phyloP scores from a whole-genome alignment of 2,113 vertebrate genomes.

The Semicossyphus pulcher region DNA sequence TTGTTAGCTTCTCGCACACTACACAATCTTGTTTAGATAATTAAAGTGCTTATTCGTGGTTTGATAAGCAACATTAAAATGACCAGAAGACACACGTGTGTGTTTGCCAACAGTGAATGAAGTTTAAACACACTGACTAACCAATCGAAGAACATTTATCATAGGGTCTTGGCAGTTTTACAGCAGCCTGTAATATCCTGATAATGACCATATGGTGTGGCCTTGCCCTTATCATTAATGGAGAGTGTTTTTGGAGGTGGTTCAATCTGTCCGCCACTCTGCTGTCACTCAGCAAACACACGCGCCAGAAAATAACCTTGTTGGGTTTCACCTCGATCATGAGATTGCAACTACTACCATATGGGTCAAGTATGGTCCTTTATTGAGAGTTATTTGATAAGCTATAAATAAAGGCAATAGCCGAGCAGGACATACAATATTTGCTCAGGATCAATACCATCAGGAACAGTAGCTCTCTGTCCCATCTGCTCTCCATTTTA shows the following conservation, averaged over 20 bases:
- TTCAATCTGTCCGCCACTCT: conserved; percentile 43
- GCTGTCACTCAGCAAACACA: conserved; percentile 41
- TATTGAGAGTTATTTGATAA: conserved; percentile 55
- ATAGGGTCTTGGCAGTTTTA: conserved; percentile 51
- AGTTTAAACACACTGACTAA: conserved; percentile 60
- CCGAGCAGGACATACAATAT: conserved; percentile 32
- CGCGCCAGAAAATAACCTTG: conserved; percentile 17
- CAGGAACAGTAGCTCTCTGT: conserved; percentile 9
- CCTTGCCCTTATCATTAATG: conserved; percentile 52
- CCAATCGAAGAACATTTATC: conserved; percentile 63
- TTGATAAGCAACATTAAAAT: conserved; percentile 37
- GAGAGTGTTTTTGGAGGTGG: conserved; percentile 55
- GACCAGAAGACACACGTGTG: conserved; percentile 21
- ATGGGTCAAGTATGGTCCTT: conserved; percentile 41
- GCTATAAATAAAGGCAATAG: conserved; percentile 10
- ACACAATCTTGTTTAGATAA: conserved; percentile 49
- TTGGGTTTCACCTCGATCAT: conserved; percentile 14
- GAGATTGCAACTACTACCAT: conserved; percentile 38
- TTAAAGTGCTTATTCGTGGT: conserved; percentile 54
- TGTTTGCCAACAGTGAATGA: conserved; percentile 44
- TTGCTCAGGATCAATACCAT: conserved; percentile 18
- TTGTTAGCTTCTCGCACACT: conserved; percentile 25
- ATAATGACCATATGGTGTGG: not conserved
- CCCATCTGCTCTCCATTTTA: too few relatives aligned
- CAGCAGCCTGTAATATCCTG: conserved; percentile 69